Percentiles rank a stretch among this genome's conserved stretches.
Evolutionary conservation across 1,140 invertebrate genomes (phyloP).

Genomic region (Gonatopus flavifemur): DNA sequence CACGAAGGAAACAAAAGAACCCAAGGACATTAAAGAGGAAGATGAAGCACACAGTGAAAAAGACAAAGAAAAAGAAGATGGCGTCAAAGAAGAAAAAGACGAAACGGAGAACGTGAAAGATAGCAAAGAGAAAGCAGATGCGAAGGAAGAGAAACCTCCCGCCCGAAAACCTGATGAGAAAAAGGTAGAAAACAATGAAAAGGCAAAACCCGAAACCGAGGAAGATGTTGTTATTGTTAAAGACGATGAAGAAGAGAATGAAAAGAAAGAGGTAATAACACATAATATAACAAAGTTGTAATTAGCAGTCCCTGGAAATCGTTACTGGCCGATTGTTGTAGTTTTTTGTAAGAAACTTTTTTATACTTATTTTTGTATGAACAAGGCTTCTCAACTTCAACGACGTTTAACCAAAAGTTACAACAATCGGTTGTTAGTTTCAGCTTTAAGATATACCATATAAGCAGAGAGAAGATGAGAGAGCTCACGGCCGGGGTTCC

Average conservation of each 20-base stretch:
- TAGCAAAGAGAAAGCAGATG: slow-evolving; percentile 37
- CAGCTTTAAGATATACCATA: no score
- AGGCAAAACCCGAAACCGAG: slow-evolving; percentile 47
- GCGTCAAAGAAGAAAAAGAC: slow-evolving; percentile 40
- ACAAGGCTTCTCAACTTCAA: background rate
- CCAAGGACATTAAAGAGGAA: slow-evolving; percentile 37
- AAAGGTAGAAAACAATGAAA: slow-evolving; percentile 33
- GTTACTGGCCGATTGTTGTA: no score
- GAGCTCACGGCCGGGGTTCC: no score
- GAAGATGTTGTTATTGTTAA: slow-evolving; percentile 64
- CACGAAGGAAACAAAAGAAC: slow-evolving; percentile 50
- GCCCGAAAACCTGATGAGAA: slow-evolving; percentile 44
- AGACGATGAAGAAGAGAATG: slow-evolving; percentile 57
- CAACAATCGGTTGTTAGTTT: no score
- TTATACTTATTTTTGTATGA: background rate
- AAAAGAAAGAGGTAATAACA: slow-evolving; percentile 57
- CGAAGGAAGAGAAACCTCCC: slow-evolving; percentile 38
- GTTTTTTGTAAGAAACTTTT: no score
- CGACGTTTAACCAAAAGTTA: no score
- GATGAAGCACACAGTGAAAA: slow-evolving; percentile 42
- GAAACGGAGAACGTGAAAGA: slow-evolving; percentile 32
- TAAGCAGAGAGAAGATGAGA: no score
- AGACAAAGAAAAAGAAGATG: slow-evolving; percentile 45
- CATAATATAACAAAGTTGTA: background rate
- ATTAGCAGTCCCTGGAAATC: no score